Conservation (phyloP, 2,797 vertebrate genomes). For the Labeo calbasu region DNA sequence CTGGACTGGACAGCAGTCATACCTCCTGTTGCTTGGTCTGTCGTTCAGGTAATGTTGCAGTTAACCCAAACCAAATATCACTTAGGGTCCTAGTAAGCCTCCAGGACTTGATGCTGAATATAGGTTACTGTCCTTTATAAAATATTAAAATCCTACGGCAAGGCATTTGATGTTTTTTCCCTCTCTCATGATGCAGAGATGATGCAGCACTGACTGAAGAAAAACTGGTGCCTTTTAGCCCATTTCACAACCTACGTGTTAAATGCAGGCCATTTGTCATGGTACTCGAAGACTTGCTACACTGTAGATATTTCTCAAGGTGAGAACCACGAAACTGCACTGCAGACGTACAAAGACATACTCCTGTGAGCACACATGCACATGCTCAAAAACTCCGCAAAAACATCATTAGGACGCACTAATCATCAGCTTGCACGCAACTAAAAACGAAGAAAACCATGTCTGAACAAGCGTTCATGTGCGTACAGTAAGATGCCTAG, state of each 20-base stretch:
- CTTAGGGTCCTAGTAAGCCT: conserved; percentile 21
- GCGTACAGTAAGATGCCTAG: conserved; percentile 41
- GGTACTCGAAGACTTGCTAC: conserved; percentile 36
- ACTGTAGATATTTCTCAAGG: conserved; percentile 31
- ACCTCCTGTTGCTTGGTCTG: conserved; percentile 58
- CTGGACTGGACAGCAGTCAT: neutral
- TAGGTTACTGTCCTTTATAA: conserved; percentile 51
- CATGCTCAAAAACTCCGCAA: conserved; percentile 8
- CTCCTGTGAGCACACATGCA: neutral
- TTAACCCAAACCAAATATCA: conserved; percentile 24
- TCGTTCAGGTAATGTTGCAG: conserved; percentile 29
- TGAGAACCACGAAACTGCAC: conserved; percentile 40
- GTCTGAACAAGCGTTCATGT: conserved; percentile 6
- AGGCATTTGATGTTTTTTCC: conserved; percentile 20
- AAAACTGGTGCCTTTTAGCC: conserved; percentile 47
- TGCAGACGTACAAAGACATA: conserved; percentile 38
- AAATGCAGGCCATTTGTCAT: conserved; percentile 29
- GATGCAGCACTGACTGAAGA: conserved; percentile 33
- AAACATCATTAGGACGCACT: conserved; percentile 35
- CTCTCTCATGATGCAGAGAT: conserved; percentile 21
- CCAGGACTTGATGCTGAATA: conserved; percentile 41
- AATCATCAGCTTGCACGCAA: conserved; percentile 5
- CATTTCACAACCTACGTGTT: conserved; percentile 57
- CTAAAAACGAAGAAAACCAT: conserved; percentile 18
- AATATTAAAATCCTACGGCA: conserved; percentile 43